Conservation (phyloP, 2,113 vertebrate genomes). For the Seriola quinqueradiata region DNA sequence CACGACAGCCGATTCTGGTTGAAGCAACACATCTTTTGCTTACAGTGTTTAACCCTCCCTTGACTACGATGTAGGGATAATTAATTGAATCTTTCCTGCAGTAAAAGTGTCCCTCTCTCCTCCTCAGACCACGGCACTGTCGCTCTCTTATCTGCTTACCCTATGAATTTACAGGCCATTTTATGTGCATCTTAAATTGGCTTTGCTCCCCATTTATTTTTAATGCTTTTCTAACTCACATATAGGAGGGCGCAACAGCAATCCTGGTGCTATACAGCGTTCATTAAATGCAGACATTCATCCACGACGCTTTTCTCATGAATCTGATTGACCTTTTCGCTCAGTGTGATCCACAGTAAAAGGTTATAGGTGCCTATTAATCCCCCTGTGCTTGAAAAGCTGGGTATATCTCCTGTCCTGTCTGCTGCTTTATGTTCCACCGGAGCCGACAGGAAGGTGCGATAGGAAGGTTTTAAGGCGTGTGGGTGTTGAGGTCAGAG, state of each 20-base stretch:
- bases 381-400: slow-evolving; percentile 50
- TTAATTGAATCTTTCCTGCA: slow-evolving; percentile 37
- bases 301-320: slow-evolving; percentile 73
- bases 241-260: slow-evolving; percentile 35
- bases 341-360: slow-evolving; percentile 65
- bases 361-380: slow-evolving; percentile 68
- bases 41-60: slow-evolving; percentile 27
- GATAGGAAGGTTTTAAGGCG: slow-evolving; percentile 37
- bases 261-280: slow-evolving; percentile 30
- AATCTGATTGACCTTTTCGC: slow-evolving; percentile 83
- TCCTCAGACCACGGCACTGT: slow-evolving; percentile 2
- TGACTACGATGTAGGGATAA: slow-evolving; percentile 7
- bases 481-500: slow-evolving; percentile 43
- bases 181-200: slow-evolving; percentile 67
- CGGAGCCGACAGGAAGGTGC: slow-evolving; percentile 49
- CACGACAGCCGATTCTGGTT: slow-evolving; percentile 27
- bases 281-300: slow-evolving; percentile 71
- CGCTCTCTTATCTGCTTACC: slow-evolving; percentile 43
- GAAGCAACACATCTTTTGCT: slow-evolving; percentile 14
- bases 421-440: slow-evolving; percentile 66
- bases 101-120: slow-evolving; percentile 40
- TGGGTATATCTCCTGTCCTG: slow-evolving; percentile 41
- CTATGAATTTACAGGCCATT: slow-evolving; percentile 70
- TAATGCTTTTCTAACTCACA: slow-evolving; percentile 55
- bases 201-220: slow-evolving; percentile 71